Percentiles rank a stretch among this genome's conserved stretches.
phyloP scores from a whole-genome alignment of 37 sponge, comb jelly and placozoan species.

The Axinella damicornis region DNA sequence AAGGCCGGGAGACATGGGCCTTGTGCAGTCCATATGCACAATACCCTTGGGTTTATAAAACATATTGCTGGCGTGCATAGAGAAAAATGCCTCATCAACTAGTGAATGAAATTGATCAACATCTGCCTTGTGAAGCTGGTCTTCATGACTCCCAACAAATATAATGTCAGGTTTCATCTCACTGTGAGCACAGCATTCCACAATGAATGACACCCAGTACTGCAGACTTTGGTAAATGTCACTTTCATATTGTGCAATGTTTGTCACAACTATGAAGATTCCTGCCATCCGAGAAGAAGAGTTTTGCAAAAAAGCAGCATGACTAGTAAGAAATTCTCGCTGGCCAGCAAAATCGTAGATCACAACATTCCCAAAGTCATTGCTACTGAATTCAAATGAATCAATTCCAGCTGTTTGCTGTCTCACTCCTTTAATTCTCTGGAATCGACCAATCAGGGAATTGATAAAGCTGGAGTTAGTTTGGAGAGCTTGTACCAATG shows the following conservation, averaged over 20 bases:
- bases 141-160: conserved; percentile 30
- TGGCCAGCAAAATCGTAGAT: conserved; percentile 58
- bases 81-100: no score
- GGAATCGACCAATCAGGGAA: background rate
- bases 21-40: background rate
- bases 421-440: background rate
- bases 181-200: background rate
- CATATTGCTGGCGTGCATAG: no score
- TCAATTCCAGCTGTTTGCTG: conserved; percentile 48
- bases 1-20: background rate
- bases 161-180: conserved; percentile 23
- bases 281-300: background rate
- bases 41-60: background rate
- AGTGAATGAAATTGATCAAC: background rate
- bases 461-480: no score
- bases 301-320: conserved; percentile 26
- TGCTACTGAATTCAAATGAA: background rate
- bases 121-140: background rate
- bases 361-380: conserved; percentile 25
- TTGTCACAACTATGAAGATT: conserved; percentile 20
- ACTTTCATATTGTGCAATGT: conserved; percentile 20
- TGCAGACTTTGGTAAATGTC: background rate
- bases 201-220: conserved; percentile 30
- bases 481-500: conserved; percentile 8
- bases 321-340: conserved; percentile 32